A percentile compares a stretch with the other conserved stretches of the same genome.
phyloP scores from a whole-genome alignment of 2,888 invertebrate species.

The Pedicia rivosa region DNA sequence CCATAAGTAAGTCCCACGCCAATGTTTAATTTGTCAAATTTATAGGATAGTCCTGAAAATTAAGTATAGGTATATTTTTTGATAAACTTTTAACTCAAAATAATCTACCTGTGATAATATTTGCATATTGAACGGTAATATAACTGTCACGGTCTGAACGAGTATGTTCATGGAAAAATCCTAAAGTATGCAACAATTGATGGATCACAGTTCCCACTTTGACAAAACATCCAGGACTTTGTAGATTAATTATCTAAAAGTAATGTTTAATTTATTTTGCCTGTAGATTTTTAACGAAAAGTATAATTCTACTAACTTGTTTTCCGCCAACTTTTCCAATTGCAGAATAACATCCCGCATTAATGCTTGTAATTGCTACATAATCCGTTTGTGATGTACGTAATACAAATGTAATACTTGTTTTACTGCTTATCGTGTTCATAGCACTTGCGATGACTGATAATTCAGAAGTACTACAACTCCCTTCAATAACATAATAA shows the following conservation, averaged over 20 bases:
- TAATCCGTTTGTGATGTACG: conserved; percentile 38
- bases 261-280: no score
- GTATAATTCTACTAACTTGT: no score
- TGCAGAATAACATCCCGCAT: conserved; percentile 59
- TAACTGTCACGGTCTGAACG: conserved; percentile 50
- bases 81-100: no score
- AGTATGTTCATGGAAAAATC: conserved; percentile 63
- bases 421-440: no score
- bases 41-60: conserved; percentile 40
- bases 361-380: conserved; percentile 41
- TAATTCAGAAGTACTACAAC: no score
- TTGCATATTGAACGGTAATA: conserved; percentile 21
- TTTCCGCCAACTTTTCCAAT: conserved; percentile 43
- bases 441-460: no score
- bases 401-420: conserved; percentile 50
- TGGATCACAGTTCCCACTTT: conserved; percentile 56
- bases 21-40: conserved; percentile 50
- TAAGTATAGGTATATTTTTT: not conserved
- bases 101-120: not conserved
- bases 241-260: not conserved
- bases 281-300: no score
- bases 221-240: not conserved
- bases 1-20: conserved; percentile 45
- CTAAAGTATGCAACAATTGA: conserved; percentile 55
- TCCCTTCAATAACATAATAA: conserved; percentile 47